Evolutionary conservation across 2,113 vertebrate species (phyloP).

Genomic region (Perccottus glenii): DNA sequence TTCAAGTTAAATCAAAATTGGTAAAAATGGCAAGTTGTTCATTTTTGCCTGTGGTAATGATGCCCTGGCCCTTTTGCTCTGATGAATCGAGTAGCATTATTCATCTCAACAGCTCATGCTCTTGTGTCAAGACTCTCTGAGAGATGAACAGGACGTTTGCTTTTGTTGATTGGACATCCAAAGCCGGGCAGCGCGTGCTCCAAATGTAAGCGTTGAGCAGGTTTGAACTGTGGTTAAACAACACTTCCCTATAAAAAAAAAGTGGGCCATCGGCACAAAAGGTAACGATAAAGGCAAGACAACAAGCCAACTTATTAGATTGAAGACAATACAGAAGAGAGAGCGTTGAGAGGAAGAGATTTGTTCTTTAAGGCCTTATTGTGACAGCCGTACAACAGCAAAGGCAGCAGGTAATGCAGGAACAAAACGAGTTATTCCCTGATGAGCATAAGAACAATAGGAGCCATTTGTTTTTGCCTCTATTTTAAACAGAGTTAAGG

Average conservation of each 20-base stretch:
- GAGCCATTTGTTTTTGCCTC: slow-evolving; percentile 67
- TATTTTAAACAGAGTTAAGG: slow-evolving; percentile 77
- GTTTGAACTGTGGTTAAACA: slow-evolving; percentile 67
- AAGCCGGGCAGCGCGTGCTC: slow-evolving; percentile 44
- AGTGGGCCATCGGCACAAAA: slow-evolving; percentile 57
- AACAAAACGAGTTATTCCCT: slow-evolving; percentile 36
- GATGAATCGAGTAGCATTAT: too few relatives aligned
- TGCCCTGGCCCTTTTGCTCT: too few relatives aligned
- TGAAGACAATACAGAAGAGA: slow-evolving; percentile 49
- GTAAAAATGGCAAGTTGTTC: too few relatives aligned
- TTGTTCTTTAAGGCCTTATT: slow-evolving; percentile 57
- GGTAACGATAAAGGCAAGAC: slow-evolving; percentile 46
- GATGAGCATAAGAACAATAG: slow-evolving; percentile 50
- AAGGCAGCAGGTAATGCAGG: slow-evolving; percentile 40
- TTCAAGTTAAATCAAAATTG: too few relatives aligned
- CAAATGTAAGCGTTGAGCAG: slow-evolving; percentile 49
- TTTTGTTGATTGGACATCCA: slow-evolving; percentile 24
- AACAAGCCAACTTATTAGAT: slow-evolving; percentile 65
- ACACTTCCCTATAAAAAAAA: slow-evolving; percentile 58
- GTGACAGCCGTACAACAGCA: slow-evolving; percentile 55
- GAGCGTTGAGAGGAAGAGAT: slow-evolving; percentile 51
- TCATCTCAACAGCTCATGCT: too few relatives aligned
- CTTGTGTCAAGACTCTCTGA: slow-evolving; percentile 45
- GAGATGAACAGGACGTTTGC: slow-evolving; percentile 54
- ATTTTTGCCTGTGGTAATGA: too few relatives aligned